Evolutionary conservation across 2,888 invertebrate species (phyloP).

Genomic region (Chromoteleia sp.): DNA sequence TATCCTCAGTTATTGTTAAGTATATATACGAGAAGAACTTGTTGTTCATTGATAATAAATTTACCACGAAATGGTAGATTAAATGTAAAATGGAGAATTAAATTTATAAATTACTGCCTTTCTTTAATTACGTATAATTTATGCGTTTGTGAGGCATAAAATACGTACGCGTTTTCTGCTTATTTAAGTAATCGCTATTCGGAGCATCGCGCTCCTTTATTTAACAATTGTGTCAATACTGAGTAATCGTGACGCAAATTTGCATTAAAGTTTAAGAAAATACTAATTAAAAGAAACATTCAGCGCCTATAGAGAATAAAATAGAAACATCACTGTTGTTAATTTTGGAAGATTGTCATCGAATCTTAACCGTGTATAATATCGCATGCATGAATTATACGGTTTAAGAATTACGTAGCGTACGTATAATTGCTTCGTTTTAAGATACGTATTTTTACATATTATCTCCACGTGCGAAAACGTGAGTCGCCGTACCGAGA

Average conservation of each 20-base stretch:
- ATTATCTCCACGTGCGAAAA: constrained; percentile 20
- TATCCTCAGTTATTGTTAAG: neutral
- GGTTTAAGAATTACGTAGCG: neutral
- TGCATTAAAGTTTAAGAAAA: no score
- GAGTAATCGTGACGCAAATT: no score
- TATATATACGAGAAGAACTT: neutral
- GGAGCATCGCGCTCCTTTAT: no score
- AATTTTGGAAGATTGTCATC: neutral
- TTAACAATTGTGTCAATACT: no score
- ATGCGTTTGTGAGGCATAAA: neutral
- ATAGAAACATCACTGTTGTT: no score
- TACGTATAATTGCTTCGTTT: constrained; percentile 1
- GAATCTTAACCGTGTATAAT: neutral
- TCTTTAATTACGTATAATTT: neutral
- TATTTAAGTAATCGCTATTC: no score
- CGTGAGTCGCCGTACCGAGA: constrained; percentile 42
- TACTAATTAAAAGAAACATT: no score
- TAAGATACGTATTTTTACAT: constrained; percentile 31
- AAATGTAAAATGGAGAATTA: neutral
- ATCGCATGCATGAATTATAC: neutral
- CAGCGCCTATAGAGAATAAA: no score
- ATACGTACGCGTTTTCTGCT: neutral
- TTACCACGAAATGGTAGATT: neutral
- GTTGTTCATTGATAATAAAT: neutral
- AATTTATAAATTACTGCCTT: neutral